A percentile compares a stretch with the other conserved stretches of the same genome.
phyloP scores from a whole-genome alignment of 2,113 vertebrate species.

The Amia ocellicauda region DNA sequence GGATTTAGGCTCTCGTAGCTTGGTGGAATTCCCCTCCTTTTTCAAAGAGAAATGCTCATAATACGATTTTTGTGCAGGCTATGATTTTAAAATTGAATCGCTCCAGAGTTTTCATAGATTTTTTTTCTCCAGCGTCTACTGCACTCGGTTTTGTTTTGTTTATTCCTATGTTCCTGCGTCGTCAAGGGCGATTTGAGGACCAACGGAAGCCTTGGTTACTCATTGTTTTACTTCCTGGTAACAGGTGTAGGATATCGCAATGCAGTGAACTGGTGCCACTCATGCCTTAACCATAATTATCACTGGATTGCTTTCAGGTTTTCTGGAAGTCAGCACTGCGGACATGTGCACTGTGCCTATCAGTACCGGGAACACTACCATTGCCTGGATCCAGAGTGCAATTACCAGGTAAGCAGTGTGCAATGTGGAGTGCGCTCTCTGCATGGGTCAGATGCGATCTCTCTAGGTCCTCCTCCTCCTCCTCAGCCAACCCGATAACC shows the following conservation, averaged over 20 bases:
- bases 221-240: neutral
- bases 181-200: neutral
- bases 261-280: neutral
- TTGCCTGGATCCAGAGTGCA: conserved; percentile 98
- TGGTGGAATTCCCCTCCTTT: no score
- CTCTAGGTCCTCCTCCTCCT: neutral
- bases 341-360: conserved; percentile 96
- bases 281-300: neutral
- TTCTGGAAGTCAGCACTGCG: conserved; percentile 97
- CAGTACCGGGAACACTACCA: conserved; percentile 98
- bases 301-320: conserved; percentile 70
- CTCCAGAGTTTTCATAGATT: no score
- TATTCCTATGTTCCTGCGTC: neutral
- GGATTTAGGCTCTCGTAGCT: no score
- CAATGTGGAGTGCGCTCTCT: neutral
- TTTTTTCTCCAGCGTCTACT: no score
- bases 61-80: no score
- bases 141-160: neutral
- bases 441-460: neutral
- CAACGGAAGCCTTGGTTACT: neutral
- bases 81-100: no score
- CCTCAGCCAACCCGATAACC: neutral
- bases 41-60: no score
- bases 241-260: neutral
- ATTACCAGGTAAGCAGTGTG: conserved; percentile 87